A percentile compares a stretch with the other conserved stretches of the same genome.
These are phyloP conservation scores for Ascidia mentula DNA, from an alignment of 23 tunicate genomes.

Conservation along the genomic window DNA sequence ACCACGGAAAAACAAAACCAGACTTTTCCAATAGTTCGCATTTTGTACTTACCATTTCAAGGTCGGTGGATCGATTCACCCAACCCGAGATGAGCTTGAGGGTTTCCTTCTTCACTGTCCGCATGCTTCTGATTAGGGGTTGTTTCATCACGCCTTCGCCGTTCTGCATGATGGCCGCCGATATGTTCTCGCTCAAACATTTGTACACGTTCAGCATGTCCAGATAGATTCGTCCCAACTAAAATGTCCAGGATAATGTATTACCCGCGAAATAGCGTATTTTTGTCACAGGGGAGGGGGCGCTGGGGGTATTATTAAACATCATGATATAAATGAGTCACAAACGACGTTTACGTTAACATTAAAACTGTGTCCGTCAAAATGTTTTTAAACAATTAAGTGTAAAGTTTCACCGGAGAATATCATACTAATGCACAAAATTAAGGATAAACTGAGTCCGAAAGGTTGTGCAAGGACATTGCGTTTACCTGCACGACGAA, in stretches of 20 bases:
- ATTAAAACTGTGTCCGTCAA: too few species aligned
- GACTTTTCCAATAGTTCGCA: not conserved
- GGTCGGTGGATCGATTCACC: slow-evolving; percentile 92
- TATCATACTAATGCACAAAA: too few species aligned
- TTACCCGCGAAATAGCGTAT: too few species aligned
- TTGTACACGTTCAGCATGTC: slow-evolving; percentile 99
- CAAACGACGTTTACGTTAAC: too few species aligned
- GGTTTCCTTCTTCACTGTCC: slow-evolving; percentile 98
- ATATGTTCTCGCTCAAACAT: slow-evolving; percentile 93
- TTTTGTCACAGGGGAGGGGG: too few species aligned
- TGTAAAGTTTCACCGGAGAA: too few species aligned
- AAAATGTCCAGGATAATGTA: not conserved
- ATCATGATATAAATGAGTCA: too few species aligned
- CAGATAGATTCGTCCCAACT: slow-evolving; percentile 96
- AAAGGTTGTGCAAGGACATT: too few species aligned
- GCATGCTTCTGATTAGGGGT: slow-evolving; percentile 89
- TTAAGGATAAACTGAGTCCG: too few species aligned
- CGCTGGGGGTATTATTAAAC: too few species aligned
- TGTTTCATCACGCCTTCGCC: slow-evolving; percentile 97
- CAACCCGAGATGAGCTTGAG: slow-evolving; percentile 92
- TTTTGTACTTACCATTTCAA: slow-evolving; percentile 65
- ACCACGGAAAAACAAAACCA: not conserved
- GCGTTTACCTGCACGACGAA: slow-evolving; percentile 89
- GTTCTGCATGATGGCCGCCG: slow-evolving; percentile 88
- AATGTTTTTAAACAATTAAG: too few species aligned